Conservation (phyloP, 2,113 vertebrate genomes). For the Gavia stellata region DNA sequence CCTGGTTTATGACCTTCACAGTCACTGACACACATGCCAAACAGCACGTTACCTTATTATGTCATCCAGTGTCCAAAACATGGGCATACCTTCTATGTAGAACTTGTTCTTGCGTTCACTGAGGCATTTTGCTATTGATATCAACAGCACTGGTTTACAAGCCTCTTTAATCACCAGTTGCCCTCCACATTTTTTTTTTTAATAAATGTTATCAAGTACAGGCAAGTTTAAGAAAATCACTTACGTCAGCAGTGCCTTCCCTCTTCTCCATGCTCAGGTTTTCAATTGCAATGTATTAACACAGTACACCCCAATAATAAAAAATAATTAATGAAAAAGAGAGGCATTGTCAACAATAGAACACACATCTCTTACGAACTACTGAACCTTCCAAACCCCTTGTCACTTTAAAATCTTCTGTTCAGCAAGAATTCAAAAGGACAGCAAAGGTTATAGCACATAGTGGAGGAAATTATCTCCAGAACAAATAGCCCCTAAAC, state of each 20-base stretch:
- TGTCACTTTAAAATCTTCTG: neutral
- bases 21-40: neutral
- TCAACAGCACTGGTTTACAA: neutral
- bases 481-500: neutral
- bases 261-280: neutral
- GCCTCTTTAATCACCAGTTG: neutral
- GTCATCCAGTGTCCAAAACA: neutral
- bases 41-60: neutral
- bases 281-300: neutral
- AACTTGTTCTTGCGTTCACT: neutral
- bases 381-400: neutral
- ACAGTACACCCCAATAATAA: neutral
- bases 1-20: neutral
- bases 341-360: neutral
- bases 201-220: neutral
- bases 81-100: neutral
- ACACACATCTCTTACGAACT: neutral
- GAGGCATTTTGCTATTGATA: neutral
- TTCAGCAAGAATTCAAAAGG: neutral
- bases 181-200: neutral
- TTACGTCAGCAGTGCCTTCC: neutral
- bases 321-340: neutral
- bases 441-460: neutral
- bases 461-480: neutral
- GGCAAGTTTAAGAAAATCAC: neutral